Base-by-base conservation (phyloP, 2,888 invertebrate species). In the Gastrophysa polygoni region DNA sequence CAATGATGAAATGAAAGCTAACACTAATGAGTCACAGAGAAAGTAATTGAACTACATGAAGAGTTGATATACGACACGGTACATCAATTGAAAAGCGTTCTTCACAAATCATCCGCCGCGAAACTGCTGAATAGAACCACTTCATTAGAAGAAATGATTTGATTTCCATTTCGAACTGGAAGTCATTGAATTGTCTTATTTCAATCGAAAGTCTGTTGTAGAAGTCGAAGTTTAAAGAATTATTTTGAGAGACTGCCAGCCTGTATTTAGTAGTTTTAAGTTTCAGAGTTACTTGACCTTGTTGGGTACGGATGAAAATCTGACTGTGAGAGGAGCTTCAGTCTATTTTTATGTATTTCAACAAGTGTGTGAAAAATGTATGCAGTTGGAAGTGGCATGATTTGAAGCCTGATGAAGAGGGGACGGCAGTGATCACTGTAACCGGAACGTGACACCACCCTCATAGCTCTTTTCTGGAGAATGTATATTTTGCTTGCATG, bases 401-500 rank as follows among this genome's bases (percentile, higher is more conserved):
- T 38, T 38, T 38, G 38, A n/a, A 38, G 38, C 38, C 38, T 38
- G 38, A 38, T 38, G 38, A 38, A 38, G 14, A 38, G 38, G 38
- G 38, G 38, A 38, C 38, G 38, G 38, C 38, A 38, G 38, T 38
- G 38, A n/a, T 38, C 38, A 38, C 38, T 38, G 38, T 38, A 38
- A 4, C 38, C 38, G 38, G 38, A n/a, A 38, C 38, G 14, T 14
- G 38, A 14, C 14, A 38, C 14, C n/a, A 38, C 14, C 38, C 38
- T 38, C 38, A 38, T 14, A 38, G 14, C 38, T 38, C 38, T 38
- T 14, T 38, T 38, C 38, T 38, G 38, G 14, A 38, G 14, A 38
- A 38, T 38, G 38, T 14, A 38, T 38, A 38, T 38, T 14, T 14
- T 38, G 38, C 38, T 14, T 38, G 38, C 38, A 38, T 38, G 38